Base-by-base conservation (phyloP, 2,888 invertebrate genomes). In the Mesorhabditis sp. region DNA sequence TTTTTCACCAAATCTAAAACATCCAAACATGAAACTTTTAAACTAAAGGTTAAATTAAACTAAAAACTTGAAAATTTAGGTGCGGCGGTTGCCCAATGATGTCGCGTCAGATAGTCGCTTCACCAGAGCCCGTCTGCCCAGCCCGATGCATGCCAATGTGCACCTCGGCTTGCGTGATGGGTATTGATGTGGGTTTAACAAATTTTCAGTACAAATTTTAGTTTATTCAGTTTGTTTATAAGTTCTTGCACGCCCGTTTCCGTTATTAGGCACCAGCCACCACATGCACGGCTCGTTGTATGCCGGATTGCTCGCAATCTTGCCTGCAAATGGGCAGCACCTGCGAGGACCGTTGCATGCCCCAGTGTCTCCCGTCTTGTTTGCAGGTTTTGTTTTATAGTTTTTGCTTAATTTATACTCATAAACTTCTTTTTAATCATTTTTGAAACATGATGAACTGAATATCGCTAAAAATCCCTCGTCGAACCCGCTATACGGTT, bases 21-120 rank as follows among this genome's bases (percentile, higher is more conserved):
- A 28, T 28, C 28, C 28, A 28, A 28, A 28, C 28, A 28, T 2
- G 28, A 1, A 28, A 28, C 28, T 28, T 28, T 28, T 28, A 28
- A 28, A 28, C 28, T 28, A 28, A 28, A 28, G 28, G 28, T 28
- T 28, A 28, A 28, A 28, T 28, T 28, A 28, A 28, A 28, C 28
- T 2, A 28, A 28, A 28, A 28, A 28, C 1, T 28, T 28, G 28
- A 28, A 50, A n/a, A 13, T 50, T n/a, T n/a, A 50, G 58, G n/a
- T 50, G 58, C n/a, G 58, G 58, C n/a, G 58, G 58, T n/a, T 50
- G 58, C n/a, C 58, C 58, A n/a, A 50, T 50, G 58, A 50, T 50
- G 58, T 10, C n/a, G 58, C 58, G 58, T 13, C 10, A 10, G 58
- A 50, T 50, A 10, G 58, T n/a, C n/a, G 10, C 58, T 13, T 50